These are phyloP conservation scores for Pitta sordida DNA, from an alignment of 2,113 vertebrate genomes.

Conservation along the genomic window DNA sequence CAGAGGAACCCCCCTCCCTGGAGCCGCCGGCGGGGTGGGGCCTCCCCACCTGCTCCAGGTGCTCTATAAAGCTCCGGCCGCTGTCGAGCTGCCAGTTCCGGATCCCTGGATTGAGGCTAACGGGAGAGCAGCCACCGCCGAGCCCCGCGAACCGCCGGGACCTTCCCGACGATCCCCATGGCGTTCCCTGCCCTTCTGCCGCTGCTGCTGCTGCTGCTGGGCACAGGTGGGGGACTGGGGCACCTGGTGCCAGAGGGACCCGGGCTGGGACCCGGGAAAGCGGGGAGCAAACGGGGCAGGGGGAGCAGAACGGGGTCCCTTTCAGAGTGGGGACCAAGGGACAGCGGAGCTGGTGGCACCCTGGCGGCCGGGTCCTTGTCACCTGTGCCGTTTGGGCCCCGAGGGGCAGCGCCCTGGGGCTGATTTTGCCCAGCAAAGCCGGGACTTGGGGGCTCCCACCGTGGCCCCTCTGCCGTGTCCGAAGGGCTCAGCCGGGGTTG, in stretches of 20 bases:
- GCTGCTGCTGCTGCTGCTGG: constrained; percentile 14
- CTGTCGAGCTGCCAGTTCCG: background rate
- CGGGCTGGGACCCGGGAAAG: fast-evolving
- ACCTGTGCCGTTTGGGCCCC: fast-evolving
- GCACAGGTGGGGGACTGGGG: background rate
- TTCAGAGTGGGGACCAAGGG: background rate
- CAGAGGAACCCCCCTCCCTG: background rate
- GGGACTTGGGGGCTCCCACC: background rate
- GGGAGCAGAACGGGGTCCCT: fast-evolving
- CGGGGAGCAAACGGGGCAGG: fast-evolving
- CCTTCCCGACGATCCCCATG: background rate
- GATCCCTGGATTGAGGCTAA: background rate
- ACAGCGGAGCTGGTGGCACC: fast-evolving
- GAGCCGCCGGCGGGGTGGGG: background rate
- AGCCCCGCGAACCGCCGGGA: background rate
- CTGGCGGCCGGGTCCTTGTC: fast-evolving
- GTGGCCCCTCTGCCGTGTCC: fast-evolving
- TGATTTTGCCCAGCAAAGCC: too few species aligned
- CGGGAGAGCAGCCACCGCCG: background rate
- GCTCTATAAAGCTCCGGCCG: constrained; percentile 33
- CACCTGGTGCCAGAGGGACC: background rate
- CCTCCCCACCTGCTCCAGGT: constrained; percentile 39
- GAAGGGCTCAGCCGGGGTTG: fast-evolving
- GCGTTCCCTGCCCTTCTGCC: background rate
- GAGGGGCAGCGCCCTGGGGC: fast-evolving